A percentile compares a stretch with the other conserved stretches of the same genome.
These are phyloP conservation scores for Rhamnusium bicolor DNA, from an alignment of 2,888 invertebrate genomes.

Conservation along the genomic window DNA sequence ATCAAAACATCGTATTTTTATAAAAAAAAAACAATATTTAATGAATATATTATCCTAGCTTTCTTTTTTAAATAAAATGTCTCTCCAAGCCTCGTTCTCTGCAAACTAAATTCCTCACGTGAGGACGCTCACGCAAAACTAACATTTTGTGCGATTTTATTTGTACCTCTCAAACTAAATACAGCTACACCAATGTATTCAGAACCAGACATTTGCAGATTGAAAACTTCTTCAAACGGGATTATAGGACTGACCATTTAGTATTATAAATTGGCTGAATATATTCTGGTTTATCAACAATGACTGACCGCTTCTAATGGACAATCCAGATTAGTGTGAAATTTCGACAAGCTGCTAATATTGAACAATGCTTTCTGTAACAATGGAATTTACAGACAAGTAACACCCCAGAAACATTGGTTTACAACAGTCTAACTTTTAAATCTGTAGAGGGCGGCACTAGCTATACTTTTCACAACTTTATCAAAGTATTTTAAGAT, in stretches of 20 bases:
- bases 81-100: too few relatives aligned
- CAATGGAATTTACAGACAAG: slow-evolving; percentile 52
- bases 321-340: slow-evolving; percentile 47
- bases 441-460: not conserved
- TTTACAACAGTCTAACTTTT: slow-evolving; percentile 37
- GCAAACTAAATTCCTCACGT: too few relatives aligned
- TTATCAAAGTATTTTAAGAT: too few relatives aligned
- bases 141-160: too few relatives aligned
- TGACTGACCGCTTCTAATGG: slow-evolving; percentile 48
- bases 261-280: slow-evolving; percentile 35
- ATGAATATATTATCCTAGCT: too few relatives aligned
- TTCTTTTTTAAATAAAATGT: too few relatives aligned
- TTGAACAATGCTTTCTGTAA: slow-evolving; percentile 44
- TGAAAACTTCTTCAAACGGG: slow-evolving; percentile 16
- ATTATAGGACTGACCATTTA: slow-evolving; percentile 27
- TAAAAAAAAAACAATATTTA: too few relatives aligned
- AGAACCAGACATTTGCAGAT: not conserved
- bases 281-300: slow-evolving; percentile 41
- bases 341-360: slow-evolving; percentile 51
- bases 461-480: too few relatives aligned
- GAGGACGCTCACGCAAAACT: too few relatives aligned
- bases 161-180: slow-evolving; percentile 1
- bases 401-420: slow-evolving; percentile 49
- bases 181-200: not conserved
- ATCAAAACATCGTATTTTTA: too few relatives aligned